Base-by-base conservation (phyloP, 2,113 vertebrate species). In the Oreotragus oreotragus region DNA sequence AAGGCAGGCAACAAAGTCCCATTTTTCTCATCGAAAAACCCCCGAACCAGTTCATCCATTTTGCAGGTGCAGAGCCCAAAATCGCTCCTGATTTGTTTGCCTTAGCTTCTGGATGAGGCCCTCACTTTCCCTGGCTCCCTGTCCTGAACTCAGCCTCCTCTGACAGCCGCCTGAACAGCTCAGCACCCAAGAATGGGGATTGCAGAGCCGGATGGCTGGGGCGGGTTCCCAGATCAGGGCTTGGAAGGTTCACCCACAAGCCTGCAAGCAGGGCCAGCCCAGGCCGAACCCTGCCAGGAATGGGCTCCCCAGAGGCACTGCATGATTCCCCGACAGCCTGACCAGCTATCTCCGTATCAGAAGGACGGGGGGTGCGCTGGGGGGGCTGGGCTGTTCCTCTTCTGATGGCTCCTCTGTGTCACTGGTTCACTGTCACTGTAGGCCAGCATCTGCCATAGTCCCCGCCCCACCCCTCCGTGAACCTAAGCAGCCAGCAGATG, bases 21-120 rank as follows among this genome's bases (percentile, higher is more conserved):
- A 4, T 70, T 95, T 97, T 70, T 53, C 84, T 90, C 60, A 95
- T 95, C 53, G 30, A 28, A 83, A 92, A 96, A 83, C 33, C n/a
- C 86, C 80, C 53, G 60, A 87, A 87, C 45, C 25, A 13, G 15
- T 73, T 80, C 90, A n/a, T 64, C 47, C 27, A 12, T 45, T 80
- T 86, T 70, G 58, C 76, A 77, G 80, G 88, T 85, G 84, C 89
- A 89, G 49, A 51, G 39, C 7, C 60, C 53, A 3, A 23, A 49
- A 53, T 28, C 2, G 2, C 66, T 88, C 58, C 25, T n/a, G 73
- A 64, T 45, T 16, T 73, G 55, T 89, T 83, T 77, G 53, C 53
- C 85, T 94, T 62, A 58, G 55, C 84, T 92, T 85, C 70, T 51
- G 55, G 43, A 28, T 23, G 73, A 55, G 49, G 57, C 21, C 19